Evolutionary conservation across 1,140 invertebrate genomes (phyloP), one percentile per base, ranked within the genome.

Genomic region (Solenopsis invicta): DNA sequence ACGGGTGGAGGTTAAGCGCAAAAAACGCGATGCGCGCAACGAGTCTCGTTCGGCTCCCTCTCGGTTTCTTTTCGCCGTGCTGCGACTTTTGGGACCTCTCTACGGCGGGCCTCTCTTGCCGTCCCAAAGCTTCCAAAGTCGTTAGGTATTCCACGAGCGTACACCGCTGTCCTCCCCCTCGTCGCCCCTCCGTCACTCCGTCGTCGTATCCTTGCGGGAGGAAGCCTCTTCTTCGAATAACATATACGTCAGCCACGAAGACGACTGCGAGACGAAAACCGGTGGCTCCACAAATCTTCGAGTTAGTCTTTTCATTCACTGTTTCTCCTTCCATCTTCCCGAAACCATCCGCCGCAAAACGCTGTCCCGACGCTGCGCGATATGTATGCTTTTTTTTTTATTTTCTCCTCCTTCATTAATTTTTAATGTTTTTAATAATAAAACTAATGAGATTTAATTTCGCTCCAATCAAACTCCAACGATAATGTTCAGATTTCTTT

Each of bases 121-220:
- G 52, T 61, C 74, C 77, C 48, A 9, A 75, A 88, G 74, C 88
- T 71, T 78, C 88, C 69, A 76, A 91, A 91, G 88, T 92, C 87
- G 91, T 94, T 95, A 93, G 80, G 91, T 95, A 95, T 95, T 95
- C 94, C 91, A 90, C 90, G 92, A 87, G 92, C 93, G 94, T 95
- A 90, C 78, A 71, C 72, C 9, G 71, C 50, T n/a, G 34, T 29
- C 56, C 71, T 37, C 52, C 37, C 62, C 2, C 54, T 59, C 48
- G 80, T 89, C 87, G 69, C 13, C 71, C 50, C 71, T 50, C 52
- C 48, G 80, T 89, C 87, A 69, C 13, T 64, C 50, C 71, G 45
- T 34, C 48, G 41, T 6, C 56, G 18, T 29, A 34, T 18, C 62
- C 78, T 54, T 41, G 72, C 50, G 54, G 87, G 59, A 56, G 48